A percentile compares a stretch with the other conserved stretches of the same genome.
Conservation (phyloP, 1,140 invertebrate species). For the Aleiodes sp. region DNA sequence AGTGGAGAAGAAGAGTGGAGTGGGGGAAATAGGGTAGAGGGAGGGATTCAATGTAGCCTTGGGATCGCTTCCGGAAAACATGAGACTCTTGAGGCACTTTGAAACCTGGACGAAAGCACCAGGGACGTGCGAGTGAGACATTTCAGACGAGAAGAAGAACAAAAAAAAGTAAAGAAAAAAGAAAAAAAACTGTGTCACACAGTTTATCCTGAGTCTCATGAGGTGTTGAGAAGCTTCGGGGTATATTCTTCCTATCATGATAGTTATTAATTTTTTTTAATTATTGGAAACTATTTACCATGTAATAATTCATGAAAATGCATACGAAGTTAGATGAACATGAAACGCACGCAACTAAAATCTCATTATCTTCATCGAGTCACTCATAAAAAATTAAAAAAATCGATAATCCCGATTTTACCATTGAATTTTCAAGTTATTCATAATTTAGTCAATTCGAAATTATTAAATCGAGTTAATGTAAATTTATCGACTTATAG, state of each 20-base stretch:
- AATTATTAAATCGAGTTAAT: too few species aligned
- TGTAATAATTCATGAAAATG: too few species aligned
- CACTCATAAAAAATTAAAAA: too few species aligned
- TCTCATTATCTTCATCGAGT: too few species aligned
- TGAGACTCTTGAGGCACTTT: slow-evolving; percentile 33
- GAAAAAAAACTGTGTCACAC: not conserved
- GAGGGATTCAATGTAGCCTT: not conserved
- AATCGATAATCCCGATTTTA: too few species aligned
- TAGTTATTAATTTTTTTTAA: not conserved
- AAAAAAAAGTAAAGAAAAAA: not conserved
- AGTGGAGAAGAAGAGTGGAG: slow-evolving; percentile 2
- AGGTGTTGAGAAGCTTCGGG: not conserved
- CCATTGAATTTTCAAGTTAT: too few species aligned
- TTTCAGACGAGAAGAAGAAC: too few species aligned
- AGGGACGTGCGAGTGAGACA: slow-evolving; percentile 20
- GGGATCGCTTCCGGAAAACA: slow-evolving; percentile 27
- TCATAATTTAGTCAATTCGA: too few species aligned
- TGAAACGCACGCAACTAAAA: too few species aligned
- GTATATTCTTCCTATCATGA: not conserved
- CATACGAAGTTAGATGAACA: too few species aligned
- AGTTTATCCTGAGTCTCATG: not conserved
- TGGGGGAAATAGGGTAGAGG: not conserved
- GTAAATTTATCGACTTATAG: too few species aligned
- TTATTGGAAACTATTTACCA: too few species aligned
- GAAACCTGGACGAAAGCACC: slow-evolving; percentile 21